Base-by-base conservation (phyloP, 2,888 invertebrate genomes). In the Aphodius sticticus region DNA sequence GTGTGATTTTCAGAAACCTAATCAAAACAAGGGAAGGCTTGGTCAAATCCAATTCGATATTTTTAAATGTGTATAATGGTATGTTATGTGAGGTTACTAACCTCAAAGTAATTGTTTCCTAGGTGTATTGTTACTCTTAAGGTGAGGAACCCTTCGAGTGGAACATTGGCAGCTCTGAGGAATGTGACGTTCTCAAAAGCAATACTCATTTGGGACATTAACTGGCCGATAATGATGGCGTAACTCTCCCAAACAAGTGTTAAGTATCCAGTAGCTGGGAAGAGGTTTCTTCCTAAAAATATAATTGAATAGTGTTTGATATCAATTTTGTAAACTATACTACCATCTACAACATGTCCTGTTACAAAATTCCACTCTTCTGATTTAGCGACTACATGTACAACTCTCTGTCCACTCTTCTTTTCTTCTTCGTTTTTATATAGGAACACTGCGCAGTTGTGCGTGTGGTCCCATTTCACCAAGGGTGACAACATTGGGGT, bases 401-500 rank as follows among this genome's bases (percentile, higher is more conserved):
- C 91, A 0, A 90, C 89, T 74, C 94, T 90, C 84, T 95, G 95
- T 0, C 94, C 93, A 53, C 93, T 93, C 79, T 92, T 92, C 85
- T 93, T 92, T 84, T 93, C 93, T 85, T 93, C 93, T 86, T 93
- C 92, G 70, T 93, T 92, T 82, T 92, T 92, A 86, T 93, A 95
- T 74, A 92, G 92, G 0, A 94, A 93, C 0, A 95, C 94, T 84
- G 92, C 91, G 94, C 95, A 95, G 81, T 94, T 93, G 81, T 93
- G 93, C 16, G 92, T 91, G 85, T 98, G 97, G 84, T 98, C 95
- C 97, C 98, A 98, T 82, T 93, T 93, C n/a, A 98, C 92, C 2
- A 95, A 90, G 4, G 96, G 94, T 0, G 96, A 92, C 53, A 97
- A 90, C 94, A 96, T 96, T 0, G 96, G 95, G 0, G 97, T 97